Evolutionary conservation across 1,140 invertebrate genomes (phyloP).

Genomic region (Vanessa atalanta): DNA sequence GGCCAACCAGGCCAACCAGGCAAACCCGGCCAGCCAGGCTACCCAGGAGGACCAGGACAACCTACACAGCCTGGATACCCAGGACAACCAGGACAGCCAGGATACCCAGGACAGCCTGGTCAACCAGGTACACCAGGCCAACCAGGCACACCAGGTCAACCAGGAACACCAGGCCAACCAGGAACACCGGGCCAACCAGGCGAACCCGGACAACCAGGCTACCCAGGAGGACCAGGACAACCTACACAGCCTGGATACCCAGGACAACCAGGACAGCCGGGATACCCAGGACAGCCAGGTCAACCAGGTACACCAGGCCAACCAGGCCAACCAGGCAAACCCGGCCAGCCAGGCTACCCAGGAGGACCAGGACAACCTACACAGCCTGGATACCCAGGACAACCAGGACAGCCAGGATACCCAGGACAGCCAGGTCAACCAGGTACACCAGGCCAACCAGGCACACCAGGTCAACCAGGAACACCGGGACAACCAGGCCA

Average conservation of each 20-base stretch:
- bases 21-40: conserved; percentile 32
- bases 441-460: conserved; percentile 35
- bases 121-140: conserved; percentile 35
- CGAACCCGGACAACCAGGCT: background rate
- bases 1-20: conserved; percentile 40
- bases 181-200: conserved; percentile 32
- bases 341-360: conserved; percentile 23
- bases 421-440: background rate
- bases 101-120: conserved; percentile 26
- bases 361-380: conserved; percentile 29
- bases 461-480: conserved; percentile 38
- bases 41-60: conserved; percentile 22
- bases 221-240: conserved; percentile 4
- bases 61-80: conserved; percentile 37
- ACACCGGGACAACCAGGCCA: conserved; percentile 40
- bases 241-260: background rate
- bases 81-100: conserved; percentile 37
- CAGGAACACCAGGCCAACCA: conserved; percentile 35
- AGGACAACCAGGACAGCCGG: background rate
- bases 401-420: background rate
- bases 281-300: background rate
- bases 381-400: background rate
- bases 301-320: background rate
- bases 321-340: conserved; percentile 14
- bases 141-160: conserved; percentile 45